Conservation (phyloP, 2,888 invertebrate species). For the Thysanoteuthis rhombus region DNA sequence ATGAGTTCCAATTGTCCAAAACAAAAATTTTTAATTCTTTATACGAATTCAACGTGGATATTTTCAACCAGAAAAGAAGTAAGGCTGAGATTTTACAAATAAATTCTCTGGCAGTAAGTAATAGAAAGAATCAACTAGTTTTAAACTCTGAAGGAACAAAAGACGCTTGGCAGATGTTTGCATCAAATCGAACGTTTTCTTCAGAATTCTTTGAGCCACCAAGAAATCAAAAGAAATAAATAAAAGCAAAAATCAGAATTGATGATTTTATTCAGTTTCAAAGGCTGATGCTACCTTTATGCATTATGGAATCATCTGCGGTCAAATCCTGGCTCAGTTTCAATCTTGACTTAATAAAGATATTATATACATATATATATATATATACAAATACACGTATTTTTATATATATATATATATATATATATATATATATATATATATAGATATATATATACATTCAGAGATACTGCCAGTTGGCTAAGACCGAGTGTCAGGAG, state of each 20-base stretch:
- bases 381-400: too few relatives aligned
- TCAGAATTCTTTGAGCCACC: background rate
- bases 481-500: background rate
- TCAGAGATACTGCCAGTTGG: background rate
- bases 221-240: background rate
- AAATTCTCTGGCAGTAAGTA: background rate
- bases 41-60: too few relatives aligned
- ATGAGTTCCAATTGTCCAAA: too few relatives aligned
- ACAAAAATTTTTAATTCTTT: too few relatives aligned
- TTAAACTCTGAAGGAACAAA: background rate
- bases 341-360: background rate
- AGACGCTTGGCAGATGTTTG: background rate
- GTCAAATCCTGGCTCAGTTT: background rate
- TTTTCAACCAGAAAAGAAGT: too few relatives aligned
- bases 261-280: background rate
- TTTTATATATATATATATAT: too few relatives aligned
- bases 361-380: too few relatives aligned
- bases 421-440: too few relatives aligned
- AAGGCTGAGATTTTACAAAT: too few relatives aligned
- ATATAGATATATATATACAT: too few relatives aligned
- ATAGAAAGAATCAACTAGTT: background rate
- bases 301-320: background rate
- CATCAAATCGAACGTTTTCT: background rate
- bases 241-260: background rate
- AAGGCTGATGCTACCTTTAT: background rate